Base-by-base conservation (phyloP, 1,140 invertebrate genomes). In the Schlechtendalia chinensis region DNA sequence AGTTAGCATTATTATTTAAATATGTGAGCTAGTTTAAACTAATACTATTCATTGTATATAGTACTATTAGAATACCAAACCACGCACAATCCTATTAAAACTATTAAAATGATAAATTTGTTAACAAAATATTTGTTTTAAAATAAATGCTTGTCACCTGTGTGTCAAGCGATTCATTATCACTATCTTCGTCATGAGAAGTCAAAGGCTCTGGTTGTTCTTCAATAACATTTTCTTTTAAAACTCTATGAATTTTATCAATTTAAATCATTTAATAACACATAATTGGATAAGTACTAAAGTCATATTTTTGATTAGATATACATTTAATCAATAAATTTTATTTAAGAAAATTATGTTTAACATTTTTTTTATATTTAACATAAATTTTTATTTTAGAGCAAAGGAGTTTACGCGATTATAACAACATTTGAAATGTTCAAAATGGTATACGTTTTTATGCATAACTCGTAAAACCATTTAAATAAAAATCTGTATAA, bases 101-200 rank as follows among this genome's bases (percentile, higher is more conserved):
- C 2, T 50, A 32, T 53, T 54, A 47, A 58, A 22, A 39, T 4
- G 5, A 56, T 39, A 24, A 58, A 39, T 59, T 24, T 58, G 24
- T 75, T 75, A 75, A 59, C 24, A 69, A 69, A 69, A 27, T 61
- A 1, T 61, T 59, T 5, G 29, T 45, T 47, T 54, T 24, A 24
- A 69, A 75, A 56, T 50, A 79, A n/a, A 27, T 61, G 75, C 75
- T 79, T 79, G 75, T 79, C 75, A 79, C 75, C 75, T 79, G 58
- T 50, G 75, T 79, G 75, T 79, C 75, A 79, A 79, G 75, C 75
- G 75, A 61, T 79, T 79, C 75, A 61, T 50, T 77, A 58, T 79
- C 75, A 79, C 58, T 61, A 63, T 79, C 56, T 61, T 63, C 58
- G 5, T 50, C 75, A 79, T 79, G 58, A 79, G 75, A 63, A 58